phyloP scores from a whole-genome alignment of 2,797 vertebrate species.

The Emys orbicularis region DNA sequence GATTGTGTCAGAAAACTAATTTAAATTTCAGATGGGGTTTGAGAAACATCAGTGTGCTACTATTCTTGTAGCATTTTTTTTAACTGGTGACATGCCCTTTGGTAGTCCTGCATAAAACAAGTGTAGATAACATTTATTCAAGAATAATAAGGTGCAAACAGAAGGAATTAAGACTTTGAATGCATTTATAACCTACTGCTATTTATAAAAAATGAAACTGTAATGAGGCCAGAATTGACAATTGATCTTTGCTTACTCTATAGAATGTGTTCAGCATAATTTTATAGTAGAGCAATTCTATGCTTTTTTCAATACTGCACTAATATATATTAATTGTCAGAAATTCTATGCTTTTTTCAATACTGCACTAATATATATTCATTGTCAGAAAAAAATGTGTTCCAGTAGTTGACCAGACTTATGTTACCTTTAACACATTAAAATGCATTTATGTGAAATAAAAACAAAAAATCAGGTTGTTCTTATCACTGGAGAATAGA shows the following conservation, averaged over 20 bases:
- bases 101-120: not conserved
- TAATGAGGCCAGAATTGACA: not conserved
- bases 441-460: not conserved
- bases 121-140: not conserved
- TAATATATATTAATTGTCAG: not conserved
- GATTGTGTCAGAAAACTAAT: not conserved
- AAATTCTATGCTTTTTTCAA: not conserved
- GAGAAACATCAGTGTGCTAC: not conserved
- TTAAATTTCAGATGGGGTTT: not conserved
- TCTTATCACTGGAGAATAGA: not conserved
- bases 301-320: not conserved
- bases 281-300: not conserved
- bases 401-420: not conserved
- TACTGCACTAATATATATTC: not conserved
- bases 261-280: not conserved
- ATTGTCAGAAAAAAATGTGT: not conserved
- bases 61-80: not conserved
- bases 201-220: not conserved
- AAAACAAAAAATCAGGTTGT: not conserved
- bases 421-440: not conserved
- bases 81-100: not conserved
- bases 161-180: not conserved
- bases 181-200: not conserved
- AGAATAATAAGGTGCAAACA: not conserved
- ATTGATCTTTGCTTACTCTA: not conserved